These are phyloP conservation scores for Aphelocoma californica DNA, from an alignment of 2,797 vertebrate genomes.

Conservation along the genomic window DNA sequence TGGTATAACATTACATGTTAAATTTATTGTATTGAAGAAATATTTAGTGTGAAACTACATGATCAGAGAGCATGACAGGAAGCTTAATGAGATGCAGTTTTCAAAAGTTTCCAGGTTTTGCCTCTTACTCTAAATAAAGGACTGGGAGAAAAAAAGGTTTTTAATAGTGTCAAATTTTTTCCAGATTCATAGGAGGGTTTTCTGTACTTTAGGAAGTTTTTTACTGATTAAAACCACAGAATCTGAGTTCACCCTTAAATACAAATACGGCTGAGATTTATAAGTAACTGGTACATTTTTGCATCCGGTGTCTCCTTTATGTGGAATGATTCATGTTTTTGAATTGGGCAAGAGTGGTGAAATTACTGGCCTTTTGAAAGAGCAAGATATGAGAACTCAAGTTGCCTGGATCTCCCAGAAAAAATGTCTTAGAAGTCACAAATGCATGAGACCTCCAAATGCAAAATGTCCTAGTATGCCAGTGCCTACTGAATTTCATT, in stretches of 20 bases:
- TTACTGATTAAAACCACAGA: neutral
- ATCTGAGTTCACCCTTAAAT: neutral
- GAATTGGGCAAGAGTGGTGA: neutral
- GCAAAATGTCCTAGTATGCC: neutral
- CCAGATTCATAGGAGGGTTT: neutral
- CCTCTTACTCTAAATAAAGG: neutral
- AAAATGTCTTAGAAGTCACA: neutral
- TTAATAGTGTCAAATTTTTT: neutral
- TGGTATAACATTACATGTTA: neutral
- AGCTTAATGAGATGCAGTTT: neutral
- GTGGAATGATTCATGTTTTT: neutral
- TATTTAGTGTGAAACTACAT: neutral
- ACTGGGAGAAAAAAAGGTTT: neutral
- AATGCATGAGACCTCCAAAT: neutral
- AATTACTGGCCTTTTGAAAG: neutral
- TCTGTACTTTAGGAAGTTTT: neutral
- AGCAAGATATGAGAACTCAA: neutral
- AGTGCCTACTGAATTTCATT: neutral
- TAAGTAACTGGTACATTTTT: neutral
- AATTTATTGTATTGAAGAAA: neutral
- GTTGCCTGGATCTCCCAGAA: neutral
- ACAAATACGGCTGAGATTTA: neutral
- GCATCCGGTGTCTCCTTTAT: neutral
- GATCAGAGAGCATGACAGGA: neutral
- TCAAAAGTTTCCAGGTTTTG: neutral